Evolutionary conservation across 2,797 vertebrate genomes (phyloP), one percentile per base, ranked within the genome.

Genomic region (Anguilla anguilla): DNA sequence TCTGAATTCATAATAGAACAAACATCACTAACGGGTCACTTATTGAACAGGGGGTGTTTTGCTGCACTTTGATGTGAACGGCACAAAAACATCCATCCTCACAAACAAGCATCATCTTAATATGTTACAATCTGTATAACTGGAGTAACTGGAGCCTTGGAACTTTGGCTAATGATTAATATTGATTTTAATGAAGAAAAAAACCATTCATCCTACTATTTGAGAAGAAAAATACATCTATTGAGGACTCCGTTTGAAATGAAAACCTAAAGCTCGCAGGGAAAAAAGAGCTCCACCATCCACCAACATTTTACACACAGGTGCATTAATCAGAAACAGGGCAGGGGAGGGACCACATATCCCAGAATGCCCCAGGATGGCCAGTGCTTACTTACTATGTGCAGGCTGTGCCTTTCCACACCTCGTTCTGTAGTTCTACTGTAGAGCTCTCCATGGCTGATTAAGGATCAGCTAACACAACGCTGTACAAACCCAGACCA

Each of bases 381-480:
- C 7, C 43, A 49, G 11, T 31, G 2, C 77, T 51, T 46, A 43
- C 15, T 49, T 82, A 49, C 43, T 51, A 6, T n/a, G 51, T 82
- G 43, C 19, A 35, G 67, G 28, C 67, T 11, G n/a, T 31, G 67
- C 67, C 67, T 77, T 17, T 22, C 72, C 72, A 77, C 35, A 43
- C 72, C 35, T 19, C 79, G 10, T 51, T 19, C 43, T 11, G 46
- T 49, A 51, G 79, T 51, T 51, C 22, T 49, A 51, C 79, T 10
- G 35, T 13, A 82, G 79, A 10, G 39, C 79, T n/a, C 43, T 77
- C 55, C 15, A 82, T 7, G 43, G 79, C 79, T 51, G 43, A 49
- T 82, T 49, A 82, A 82, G 46, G 46, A 77, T 77, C 31, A 43
- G 72, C 72, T 43, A 43, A 77, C 72, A 72, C 22, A 35, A 72